These are phyloP conservation scores for Drosophila kohkoa DNA, from an alignment of 1,140 invertebrate species.

Conservation along the genomic window DNA sequence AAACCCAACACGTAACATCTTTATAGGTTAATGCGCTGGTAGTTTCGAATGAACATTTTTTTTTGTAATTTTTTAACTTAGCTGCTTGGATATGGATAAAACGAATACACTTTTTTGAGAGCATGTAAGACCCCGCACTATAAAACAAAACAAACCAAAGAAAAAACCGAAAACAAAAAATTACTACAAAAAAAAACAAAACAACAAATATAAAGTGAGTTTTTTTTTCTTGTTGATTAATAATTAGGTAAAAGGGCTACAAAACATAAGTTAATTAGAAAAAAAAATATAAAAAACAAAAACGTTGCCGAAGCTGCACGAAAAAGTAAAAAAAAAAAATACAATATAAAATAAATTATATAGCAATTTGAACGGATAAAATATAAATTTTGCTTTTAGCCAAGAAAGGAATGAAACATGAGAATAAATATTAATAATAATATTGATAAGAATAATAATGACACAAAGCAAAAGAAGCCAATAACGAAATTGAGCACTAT, in stretches of 20 bases:
- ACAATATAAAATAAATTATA: slow-evolving; percentile 33
- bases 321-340: slow-evolving; percentile 41
- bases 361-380: slow-evolving; percentile 40
- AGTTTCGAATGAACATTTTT: slow-evolving; percentile 60
- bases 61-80: slow-evolving; percentile 72
- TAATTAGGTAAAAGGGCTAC: slow-evolving; percentile 72
- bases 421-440: slow-evolving; percentile 30
- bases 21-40: slow-evolving; percentile 71
- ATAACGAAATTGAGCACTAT: slow-evolving; percentile 48
- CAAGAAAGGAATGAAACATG: slow-evolving; percentile 31
- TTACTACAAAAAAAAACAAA: slow-evolving; percentile 26
- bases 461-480: not conserved
- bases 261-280: slow-evolving; percentile 63
- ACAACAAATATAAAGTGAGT: slow-evolving; percentile 44
- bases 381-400: slow-evolving; percentile 52
- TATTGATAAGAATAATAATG: not conserved
- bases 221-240: slow-evolving; percentile 81
- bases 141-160: slow-evolving; percentile 17
- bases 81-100: slow-evolving; percentile 57
- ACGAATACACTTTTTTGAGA: slow-evolving; percentile 35
- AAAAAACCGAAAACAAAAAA: slow-evolving; percentile 17
- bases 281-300: slow-evolving; percentile 40
- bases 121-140: not conserved
- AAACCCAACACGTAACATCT: slow-evolving; percentile 40
- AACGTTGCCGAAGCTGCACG: slow-evolving; percentile 19